Evolutionary conservation across 2,797 vertebrate species (phyloP).

Genomic region (Allobates femoralis): DNA sequence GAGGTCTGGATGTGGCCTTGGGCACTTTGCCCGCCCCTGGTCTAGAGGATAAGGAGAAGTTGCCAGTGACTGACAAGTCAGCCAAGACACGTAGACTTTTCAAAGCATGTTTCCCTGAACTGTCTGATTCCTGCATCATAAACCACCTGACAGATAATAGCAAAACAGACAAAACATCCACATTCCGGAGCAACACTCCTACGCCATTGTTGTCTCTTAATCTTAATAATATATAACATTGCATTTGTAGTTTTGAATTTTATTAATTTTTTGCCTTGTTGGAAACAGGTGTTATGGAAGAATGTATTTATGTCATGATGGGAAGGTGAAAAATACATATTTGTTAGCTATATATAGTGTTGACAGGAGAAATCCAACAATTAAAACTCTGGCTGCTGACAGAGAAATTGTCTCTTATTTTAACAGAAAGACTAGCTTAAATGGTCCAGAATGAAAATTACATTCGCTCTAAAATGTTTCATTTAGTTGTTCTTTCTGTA

Average conservation of each 20-base stretch:
- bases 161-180: background rate
- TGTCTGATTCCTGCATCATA: too few relatives aligned
- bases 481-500: background rate
- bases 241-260: background rate
- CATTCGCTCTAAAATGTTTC: background rate
- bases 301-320: background rate
- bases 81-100: too few relatives aligned
- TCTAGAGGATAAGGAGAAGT: too few relatives aligned
- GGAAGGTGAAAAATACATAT: background rate
- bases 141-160: too few relatives aligned
- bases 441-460: conserved; percentile 3
- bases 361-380: background rate
- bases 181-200: background rate
- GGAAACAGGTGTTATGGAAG: background rate
- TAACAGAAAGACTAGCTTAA: background rate
- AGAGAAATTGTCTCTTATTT: conserved; percentile 8
- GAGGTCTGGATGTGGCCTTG: too few relatives aligned
- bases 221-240: background rate
- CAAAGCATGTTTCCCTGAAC: too few relatives aligned
- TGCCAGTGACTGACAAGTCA: too few relatives aligned
- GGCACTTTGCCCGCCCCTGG: too few relatives aligned
- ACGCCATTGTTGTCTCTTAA: background rate
- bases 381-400: conserved; percentile 1
- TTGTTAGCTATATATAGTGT: background rate
- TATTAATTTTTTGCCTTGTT: background rate